Evolutionary conservation across 2,113 vertebrate species (phyloP), one percentile per base, ranked within the genome.

Genomic region (Alethe castanea): DNA sequence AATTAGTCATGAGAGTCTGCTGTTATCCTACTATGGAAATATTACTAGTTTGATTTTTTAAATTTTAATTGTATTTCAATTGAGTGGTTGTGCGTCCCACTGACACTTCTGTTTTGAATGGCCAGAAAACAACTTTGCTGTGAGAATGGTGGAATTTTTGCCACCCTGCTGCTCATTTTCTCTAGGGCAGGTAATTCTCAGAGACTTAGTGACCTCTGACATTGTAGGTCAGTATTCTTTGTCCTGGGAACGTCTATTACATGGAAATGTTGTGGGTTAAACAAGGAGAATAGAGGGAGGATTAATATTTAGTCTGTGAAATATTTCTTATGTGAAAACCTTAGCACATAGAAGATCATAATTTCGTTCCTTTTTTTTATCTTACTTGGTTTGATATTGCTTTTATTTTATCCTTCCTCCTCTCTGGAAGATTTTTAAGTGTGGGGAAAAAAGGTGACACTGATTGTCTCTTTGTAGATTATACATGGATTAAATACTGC

Each of bases 391-490:
- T 42, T 76, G 54, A 40, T 33, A 25, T 5, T 44, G 19, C 4
- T 70, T 56, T 76, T 29, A 11, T 69, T 38, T 40, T 25, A 22
- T 28, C 9, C 3, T 40, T 19, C 12, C 3, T 20, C 1, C 15
- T 8, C 4, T 4, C 3, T 3, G 16, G 19, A 86, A 69, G 14
- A n/a, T 17, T 47, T 64, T 73, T 59, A 38, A 54, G 44, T 33
- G 6, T 16, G 8, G 8, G 16, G 7, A 1, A 12, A 74, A 22
- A 60, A 52, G 11, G 1, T 54, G 35, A 0, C 18, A n/a, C 7
- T 2, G 15, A 4, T 28, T 35, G 14, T 40, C 4, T 36, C 14
- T 66, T 74, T 52, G 18, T 9, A 44, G 40, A 26, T 26, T 8
- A 24, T 53, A 12, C 2, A 1, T 33, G 12, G 8, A 19, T 60